phyloP scores from a whole-genome alignment of 2,113 vertebrate genomes.

The Anthoscopus minutus region DNA sequence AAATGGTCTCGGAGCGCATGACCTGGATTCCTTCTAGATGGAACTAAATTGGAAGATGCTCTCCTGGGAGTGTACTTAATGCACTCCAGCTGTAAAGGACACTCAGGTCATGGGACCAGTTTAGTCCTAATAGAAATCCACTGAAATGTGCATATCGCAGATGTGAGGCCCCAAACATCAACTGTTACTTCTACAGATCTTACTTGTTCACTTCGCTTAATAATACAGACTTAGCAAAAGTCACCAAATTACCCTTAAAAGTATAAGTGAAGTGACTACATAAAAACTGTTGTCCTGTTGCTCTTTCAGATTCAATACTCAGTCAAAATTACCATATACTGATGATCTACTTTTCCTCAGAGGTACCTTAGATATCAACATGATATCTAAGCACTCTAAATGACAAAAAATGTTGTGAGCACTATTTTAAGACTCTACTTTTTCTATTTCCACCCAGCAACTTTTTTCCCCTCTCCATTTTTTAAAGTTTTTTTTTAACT shows the following conservation, averaged over 20 bases:
- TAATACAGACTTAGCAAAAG: not conserved
- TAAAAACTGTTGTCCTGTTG: not conserved
- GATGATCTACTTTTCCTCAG: not conserved
- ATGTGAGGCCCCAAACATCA: not conserved
- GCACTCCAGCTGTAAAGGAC: not conserved
- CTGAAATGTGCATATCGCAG: not conserved
- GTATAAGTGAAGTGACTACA: not conserved
- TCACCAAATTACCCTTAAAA: not conserved
- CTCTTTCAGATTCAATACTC: not conserved
- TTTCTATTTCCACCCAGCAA: rapidly evolving
- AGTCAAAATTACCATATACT: not conserved
- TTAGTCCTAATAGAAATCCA: not conserved
- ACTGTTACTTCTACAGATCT: not conserved
- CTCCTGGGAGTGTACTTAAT: not conserved
- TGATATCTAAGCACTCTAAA: not conserved
- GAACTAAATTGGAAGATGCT: not conserved
- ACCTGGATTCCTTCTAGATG: not conserved
- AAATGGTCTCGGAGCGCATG: not conserved
- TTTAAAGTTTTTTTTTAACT: not conserved
- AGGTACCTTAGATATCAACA: not conserved
- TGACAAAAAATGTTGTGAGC: not conserved
- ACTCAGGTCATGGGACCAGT: not conserved
- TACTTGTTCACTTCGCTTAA: not conserved
- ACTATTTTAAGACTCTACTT: not conserved
- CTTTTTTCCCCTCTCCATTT: not conserved